Evolutionary conservation across 2,113 vertebrate species (phyloP).

Genomic region (Morphnarchus princeps): DNA sequence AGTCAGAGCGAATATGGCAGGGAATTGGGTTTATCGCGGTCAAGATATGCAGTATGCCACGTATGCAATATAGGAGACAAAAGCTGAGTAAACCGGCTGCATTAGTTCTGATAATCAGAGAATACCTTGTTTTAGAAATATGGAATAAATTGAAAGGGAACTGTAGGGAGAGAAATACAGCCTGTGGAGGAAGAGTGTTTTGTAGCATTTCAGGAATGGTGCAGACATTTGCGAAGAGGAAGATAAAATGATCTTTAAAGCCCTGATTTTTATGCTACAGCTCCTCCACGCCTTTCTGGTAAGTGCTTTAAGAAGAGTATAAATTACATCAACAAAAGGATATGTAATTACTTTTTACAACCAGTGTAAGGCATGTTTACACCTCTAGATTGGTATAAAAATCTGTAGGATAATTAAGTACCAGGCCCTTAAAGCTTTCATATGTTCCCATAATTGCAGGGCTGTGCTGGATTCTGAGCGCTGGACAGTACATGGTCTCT

Average conservation of each 20-base stretch:
- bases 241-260: slow-evolving; percentile 21
- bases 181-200: not conserved
- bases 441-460: slow-evolving; percentile 29
- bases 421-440: not conserved
- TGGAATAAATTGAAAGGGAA: not conserved
- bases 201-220: not conserved
- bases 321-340: slow-evolving; percentile 54
- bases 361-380: slow-evolving; percentile 41
- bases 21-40: not conserved
- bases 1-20: not conserved
- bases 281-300: slow-evolving; percentile 34
- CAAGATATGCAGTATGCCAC: not conserved
- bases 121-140: not conserved
- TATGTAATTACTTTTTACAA: slow-evolving; percentile 63
- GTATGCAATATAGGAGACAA: not conserved
- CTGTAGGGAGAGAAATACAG: not conserved
- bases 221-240: not conserved
- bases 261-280: not conserved
- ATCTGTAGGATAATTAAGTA: slow-evolving; percentile 23
- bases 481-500: not conserved
- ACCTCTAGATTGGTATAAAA: slow-evolving; percentile 45
- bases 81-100: not conserved
- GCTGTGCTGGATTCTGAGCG: slow-evolving; percentile 16
- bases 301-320: slow-evolving; percentile 44
- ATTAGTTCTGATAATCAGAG: not conserved